Evolutionary conservation across 1,140 invertebrate genomes (phyloP), one percentile per base, ranked within the genome.

Genomic region (Semibalanus balanoides): DNA sequence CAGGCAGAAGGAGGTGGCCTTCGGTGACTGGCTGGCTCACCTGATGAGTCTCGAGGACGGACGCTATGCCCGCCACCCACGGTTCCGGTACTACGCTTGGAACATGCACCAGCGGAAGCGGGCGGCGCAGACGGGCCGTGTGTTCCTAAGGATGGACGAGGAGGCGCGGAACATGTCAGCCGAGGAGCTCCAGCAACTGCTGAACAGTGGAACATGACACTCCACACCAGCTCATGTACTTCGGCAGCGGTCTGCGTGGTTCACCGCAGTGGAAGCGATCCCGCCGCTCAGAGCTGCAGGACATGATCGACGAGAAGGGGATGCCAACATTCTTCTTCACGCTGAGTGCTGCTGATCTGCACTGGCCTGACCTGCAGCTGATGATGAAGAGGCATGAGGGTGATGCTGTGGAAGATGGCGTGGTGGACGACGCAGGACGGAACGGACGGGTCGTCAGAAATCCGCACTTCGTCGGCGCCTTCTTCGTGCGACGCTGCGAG

Each of bases 311-410:
- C 3, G 69, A 70, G 69, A 22, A 9, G 3, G 69, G 69, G 5
- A 70, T 70, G 69, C 69, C 69, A 7, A 70, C 69, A 5, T 70
- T 70, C 69, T 70, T 70, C 69, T 70, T 70, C 5, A 70, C 69
- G 28, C 5, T 22, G 5, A 70, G 69, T 22, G 69, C 69, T 9
- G 69, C 69, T 7, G 69, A 70, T 22, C 69, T 70, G 5, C 69
- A 70, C 25, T 70, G 69, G 69, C 69, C 69, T 25, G 69, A 70
- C 69, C 69, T 70, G 69, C 69, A 70, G 69, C 69, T 70, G 3
- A 3, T 70, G 69, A 70, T 70, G 69, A 70, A 9, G 69, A 5
- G 25, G 69, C 69, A 70, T 5, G 69, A 70, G 25, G 69, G 69
- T n/a, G 69, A 5, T 9, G 69, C 69, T 5, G 69, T 28, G 25